Conservation (phyloP, 2,113 vertebrate species). For the Hippocampus guttulatus region DNA sequence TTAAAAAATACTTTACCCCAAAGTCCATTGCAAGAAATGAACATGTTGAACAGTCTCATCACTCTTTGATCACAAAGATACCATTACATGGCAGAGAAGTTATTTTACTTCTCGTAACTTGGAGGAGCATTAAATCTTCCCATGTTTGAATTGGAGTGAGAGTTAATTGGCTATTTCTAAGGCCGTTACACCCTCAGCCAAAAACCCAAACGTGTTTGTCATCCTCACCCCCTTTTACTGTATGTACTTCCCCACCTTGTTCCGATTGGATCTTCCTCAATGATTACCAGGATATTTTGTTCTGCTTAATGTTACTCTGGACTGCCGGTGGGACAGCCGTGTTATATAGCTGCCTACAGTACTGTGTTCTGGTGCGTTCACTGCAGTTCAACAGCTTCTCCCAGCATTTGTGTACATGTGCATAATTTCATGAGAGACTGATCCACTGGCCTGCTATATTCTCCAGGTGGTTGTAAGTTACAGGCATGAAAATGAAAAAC, state of each 20-base stretch:
- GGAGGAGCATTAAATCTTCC: conserved; percentile 40
- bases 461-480: conserved; percentile 67
- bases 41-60: neutral
- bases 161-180: conserved; percentile 49
- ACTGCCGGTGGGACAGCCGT: conserved; percentile 43
- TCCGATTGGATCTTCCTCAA: conserved; percentile 57
- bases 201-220: conserved; percentile 59
- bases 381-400: conserved; percentile 44
- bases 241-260: conserved; percentile 49
- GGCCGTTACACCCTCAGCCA: conserved; percentile 31
- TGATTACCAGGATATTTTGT: conserved; percentile 54
- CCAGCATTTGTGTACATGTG: conserved; percentile 57
- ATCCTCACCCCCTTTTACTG: conserved; percentile 53
- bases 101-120: conserved; percentile 30
- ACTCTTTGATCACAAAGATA: conserved; percentile 48
- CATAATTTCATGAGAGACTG: conserved; percentile 58
- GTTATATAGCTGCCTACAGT: conserved; percentile 51
- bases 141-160: conserved; percentile 31
- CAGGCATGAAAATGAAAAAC: conserved; percentile 41
- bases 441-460: conserved; percentile 50
- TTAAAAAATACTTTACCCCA: neutral
- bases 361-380: conserved; percentile 32
- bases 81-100: conserved; percentile 7
- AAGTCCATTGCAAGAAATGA: neutral
- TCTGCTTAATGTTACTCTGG: conserved; percentile 53